These are phyloP conservation scores for Enteromius fasciolatus DNA, from an alignment of 2,797 vertebrate genomes.

Conservation along the genomic window DNA sequence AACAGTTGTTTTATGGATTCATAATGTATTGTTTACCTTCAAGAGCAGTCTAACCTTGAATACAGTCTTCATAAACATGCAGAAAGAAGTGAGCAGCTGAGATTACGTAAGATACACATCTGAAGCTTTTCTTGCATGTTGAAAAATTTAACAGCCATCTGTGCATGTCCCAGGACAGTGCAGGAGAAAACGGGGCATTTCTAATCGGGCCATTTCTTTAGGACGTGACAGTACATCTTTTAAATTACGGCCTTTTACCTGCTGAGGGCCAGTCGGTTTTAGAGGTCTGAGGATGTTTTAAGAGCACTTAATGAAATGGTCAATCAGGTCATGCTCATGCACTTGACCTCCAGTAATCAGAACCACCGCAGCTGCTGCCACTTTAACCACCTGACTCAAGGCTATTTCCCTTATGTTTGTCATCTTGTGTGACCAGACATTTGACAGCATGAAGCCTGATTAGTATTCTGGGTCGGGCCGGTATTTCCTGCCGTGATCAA, in stretches of 20 bases:
- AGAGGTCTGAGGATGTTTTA: conserved; percentile 7
- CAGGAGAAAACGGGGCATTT: conserved; percentile 3
- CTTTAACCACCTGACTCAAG: conserved; percentile 13
- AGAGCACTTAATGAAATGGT: conserved; percentile 15
- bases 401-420: not conserved
- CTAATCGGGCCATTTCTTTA: not conserved
- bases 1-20: conserved; percentile 6
- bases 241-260: not conserved
- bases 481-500: too few relatives aligned
- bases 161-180: not conserved
- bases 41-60: conserved; percentile 21
- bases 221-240: conserved; percentile 5
- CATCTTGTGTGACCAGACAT: not conserved
- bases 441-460: not conserved
- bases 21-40: conserved; percentile 14
- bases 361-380: not conserved
- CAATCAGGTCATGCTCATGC: conserved; percentile 16
- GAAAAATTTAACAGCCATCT: conserved; percentile 37
- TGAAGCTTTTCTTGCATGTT: conserved; percentile 8
- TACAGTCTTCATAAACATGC: not conserved
- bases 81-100: conserved; percentile 1
- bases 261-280: not conserved
- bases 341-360: conserved; percentile 27
- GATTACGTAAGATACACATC: conserved; percentile 24
- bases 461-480: not conserved